Evolutionary conservation across 2,888 invertebrate species (phyloP), one percentile per base, ranked within the genome.

Genomic region (Nezara viridula): DNA sequence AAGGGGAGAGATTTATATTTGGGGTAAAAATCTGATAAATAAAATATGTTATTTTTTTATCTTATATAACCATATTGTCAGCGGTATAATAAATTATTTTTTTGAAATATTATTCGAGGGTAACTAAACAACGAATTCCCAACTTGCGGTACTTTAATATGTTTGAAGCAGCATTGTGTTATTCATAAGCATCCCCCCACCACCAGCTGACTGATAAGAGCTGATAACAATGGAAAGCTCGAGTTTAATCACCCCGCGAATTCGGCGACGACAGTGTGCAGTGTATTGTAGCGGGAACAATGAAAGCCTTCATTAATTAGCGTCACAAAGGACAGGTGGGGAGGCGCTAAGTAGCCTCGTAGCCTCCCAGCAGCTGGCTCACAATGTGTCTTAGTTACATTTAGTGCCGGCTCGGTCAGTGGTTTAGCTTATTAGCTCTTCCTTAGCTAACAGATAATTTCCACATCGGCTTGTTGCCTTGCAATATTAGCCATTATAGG

Each of bases 261-360:
- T 73, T 73, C 37, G 32, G 66, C 66, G 32, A 73, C 66, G 66
- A 37, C 66, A 73, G 66, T 5, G 66, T 7, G 66, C 66, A 73
- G 66, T 73, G 66, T 73, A 73, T 73, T 73, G 66, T 73, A 27
- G 37, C 19, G 37, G 37, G 66, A 37, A 73, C 66, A 73, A 73
- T 73, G 66, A 73, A 73, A 32, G 66, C 66, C 66, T 73, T 73
- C 66, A 73, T 73, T 73, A 73, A 73, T 73, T 73, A 73, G 66
- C 66, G 6, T 19, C 32, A 73, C 66, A 73, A 73, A 73, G 66
- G 66, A 73, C 66, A 73, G 66, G 60, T 60, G 16, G 66, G 14
- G 32, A 73, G 66, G 66, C 21, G 66, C 66, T 73, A 73, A 73
- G 66, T 73, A 73, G 66, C 37, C 55, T 6, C n/a, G n/a, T n/a